Evolutionary conservation across 2,113 vertebrate species (phyloP).

Genomic region (Engraulis encrasicolus): DNA sequence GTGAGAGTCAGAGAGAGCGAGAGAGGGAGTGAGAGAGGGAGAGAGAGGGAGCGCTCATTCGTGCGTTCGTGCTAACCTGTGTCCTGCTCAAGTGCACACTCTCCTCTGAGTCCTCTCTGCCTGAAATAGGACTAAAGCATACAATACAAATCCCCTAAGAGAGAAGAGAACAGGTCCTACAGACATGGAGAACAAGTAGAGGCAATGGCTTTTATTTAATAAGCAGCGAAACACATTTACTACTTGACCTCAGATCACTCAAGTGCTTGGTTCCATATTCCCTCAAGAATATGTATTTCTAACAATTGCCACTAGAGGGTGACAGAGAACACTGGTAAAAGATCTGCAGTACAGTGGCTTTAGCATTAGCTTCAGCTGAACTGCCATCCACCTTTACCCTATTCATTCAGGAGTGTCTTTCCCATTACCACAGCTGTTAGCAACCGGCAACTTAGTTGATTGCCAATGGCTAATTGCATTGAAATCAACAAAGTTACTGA

Average conservation of each 20-base stretch:
- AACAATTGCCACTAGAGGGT: slow-evolving; percentile 53
- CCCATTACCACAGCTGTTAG: too few relatives aligned
- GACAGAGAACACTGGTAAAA: slow-evolving; percentile 37
- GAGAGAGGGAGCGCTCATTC: too few relatives aligned
- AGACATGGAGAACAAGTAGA: not conserved
- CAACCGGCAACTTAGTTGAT: too few relatives aligned
- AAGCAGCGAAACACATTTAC: not conserved
- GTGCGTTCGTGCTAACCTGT: not conserved
- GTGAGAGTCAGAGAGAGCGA: too few relatives aligned
- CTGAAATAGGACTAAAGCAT: not conserved
- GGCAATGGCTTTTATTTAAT: not conserved
- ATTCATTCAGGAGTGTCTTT: too few relatives aligned
- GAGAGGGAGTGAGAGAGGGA: too few relatives aligned
- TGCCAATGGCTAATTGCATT: too few relatives aligned
- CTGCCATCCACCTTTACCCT: not conserved
- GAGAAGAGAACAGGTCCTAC: not conserved
- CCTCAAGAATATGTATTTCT: slow-evolving; percentile 42
- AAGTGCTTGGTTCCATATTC: not conserved
- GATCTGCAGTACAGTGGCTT: slow-evolving; percentile 37
- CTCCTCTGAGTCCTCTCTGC: not conserved
- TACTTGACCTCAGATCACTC: slow-evolving; percentile 7
- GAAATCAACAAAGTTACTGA: too few relatives aligned
- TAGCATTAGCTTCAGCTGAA: slow-evolving; percentile 45
- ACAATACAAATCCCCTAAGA: not conserved
- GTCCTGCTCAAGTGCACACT: not conserved